Base-by-base conservation (phyloP, 2,888 invertebrate genomes). In the Cyaniris semiargus region DNA sequence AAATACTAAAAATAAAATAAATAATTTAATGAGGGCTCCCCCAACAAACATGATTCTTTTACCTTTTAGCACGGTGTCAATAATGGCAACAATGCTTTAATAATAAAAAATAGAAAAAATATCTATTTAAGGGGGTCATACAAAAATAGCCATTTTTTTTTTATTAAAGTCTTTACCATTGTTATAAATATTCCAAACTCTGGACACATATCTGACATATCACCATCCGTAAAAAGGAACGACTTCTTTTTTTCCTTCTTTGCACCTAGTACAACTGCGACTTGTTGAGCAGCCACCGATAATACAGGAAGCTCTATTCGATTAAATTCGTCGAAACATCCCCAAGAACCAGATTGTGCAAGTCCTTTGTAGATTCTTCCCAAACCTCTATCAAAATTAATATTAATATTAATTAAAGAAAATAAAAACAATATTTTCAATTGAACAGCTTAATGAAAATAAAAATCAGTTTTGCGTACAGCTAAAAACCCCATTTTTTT, bases 141-240 rank as follows among this genome's bases (percentile, higher is more conserved):
- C 18, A 53, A 53, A 44, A 53, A 53, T 18, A 53, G 44, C 44
- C 18, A 53, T 15, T 53, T 53, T 18, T 34, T 34, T 53, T 18
- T 53, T 53, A 18, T 18, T 18, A 53, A 53, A 53, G 0, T 18
- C 53, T 1, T 13, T 78, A 98, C 98, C 99, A 99, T 99, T 56
- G 99, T 99, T 80, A 99, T 97, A 87, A 99, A 99, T 84, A 99
- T 98, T 58, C 99, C 99, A 91, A 99, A 98, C 89, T 99, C 99
- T 0, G 97, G 97, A 89, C 98, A 98, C 96, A 99, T 96, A 79
- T 97, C 97, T 6, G 99, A 97, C 76, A 95, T 94, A 87, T 99
- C 99, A 0, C 99, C 99, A 86, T 99, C 99, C 0, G 98, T 99
- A 88, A 99, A 99, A 34, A 97, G 92, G 86, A 99, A 99, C 23